These are phyloP conservation scores for Panthera tigris DNA, from an alignment of 2,113 vertebrate species.

Conservation along the genomic window DNA sequence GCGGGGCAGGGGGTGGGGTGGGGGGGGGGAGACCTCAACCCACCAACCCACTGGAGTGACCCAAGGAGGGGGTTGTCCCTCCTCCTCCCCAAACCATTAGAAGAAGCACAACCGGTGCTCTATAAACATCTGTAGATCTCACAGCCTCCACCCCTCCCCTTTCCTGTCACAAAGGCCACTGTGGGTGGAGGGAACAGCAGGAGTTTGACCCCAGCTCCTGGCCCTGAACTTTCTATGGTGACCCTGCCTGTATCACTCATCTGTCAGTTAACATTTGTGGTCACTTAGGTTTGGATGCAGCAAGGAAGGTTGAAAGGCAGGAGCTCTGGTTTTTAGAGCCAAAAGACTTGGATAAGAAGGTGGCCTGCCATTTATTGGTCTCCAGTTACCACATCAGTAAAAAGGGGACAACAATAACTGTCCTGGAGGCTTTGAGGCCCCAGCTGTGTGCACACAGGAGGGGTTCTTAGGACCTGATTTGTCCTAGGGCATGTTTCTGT, in stretches of 20 bases:
- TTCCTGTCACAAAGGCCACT: slow-evolving; percentile 28
- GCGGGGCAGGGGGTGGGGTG: neutral
- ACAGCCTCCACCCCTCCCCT: neutral
- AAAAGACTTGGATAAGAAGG: neutral
- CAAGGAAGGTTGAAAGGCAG: neutral
- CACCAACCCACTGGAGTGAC: neutral
- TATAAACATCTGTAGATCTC: neutral
- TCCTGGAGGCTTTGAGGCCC: neutral
- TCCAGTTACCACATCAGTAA: neutral
- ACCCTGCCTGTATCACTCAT: neutral
- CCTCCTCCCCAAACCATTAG: neutral
- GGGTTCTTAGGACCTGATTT: neutral
- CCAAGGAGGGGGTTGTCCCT: neutral
- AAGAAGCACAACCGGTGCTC: neutral
- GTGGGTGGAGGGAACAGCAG: neutral
- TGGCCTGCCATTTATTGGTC: neutral
- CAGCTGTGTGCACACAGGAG: neutral
- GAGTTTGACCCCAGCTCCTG: slow-evolving; percentile 29
- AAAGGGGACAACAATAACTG: neutral
- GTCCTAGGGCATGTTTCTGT: neutral
- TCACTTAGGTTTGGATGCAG: neutral
- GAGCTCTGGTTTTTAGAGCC: neutral
- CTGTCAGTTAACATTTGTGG: neutral
- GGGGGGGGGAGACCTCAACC: neutral
- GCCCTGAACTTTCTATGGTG: neutral